Base-by-base conservation (phyloP, 2,888 invertebrate genomes). In the Drosophila yooni region DNA sequence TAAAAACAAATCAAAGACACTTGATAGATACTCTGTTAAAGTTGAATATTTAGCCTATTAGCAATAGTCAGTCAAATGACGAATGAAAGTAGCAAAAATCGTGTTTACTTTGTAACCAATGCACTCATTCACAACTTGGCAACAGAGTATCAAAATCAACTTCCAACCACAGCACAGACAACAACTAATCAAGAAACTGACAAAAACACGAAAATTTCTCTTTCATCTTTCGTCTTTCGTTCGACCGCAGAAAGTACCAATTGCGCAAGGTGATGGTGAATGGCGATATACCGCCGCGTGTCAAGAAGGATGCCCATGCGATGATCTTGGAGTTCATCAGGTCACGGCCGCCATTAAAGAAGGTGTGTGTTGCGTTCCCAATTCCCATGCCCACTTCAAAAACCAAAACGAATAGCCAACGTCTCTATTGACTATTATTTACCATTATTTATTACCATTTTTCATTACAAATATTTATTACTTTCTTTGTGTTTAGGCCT, bases 321-420 rank as follows among this genome's bases (percentile, higher is more conserved):
- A 95, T 99, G 94, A 99, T 99, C 92, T 95, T 99, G 92, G 98
- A 99, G 93, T 99, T 99, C 94, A 99, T 99, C 92, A 95, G 98
- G 92, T 98, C 98, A 92, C 95, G 99, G 92, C 98, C 99, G 69
- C 98, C 98, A 76, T 95, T 99, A 64, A 97, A 96, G 94, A 98
- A 98, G 95, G 98, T 96, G 93, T 93, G 93, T 88, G 75, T 27
- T 57, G 46, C 54, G 52, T 50, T 21, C 64, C 60, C 65, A 36
- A 67, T 56, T 25, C 18, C 63, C 31, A 50, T 50, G 13, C 18
- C 69, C 31, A 50, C 33, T 50, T 6, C 11, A 18, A 50, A 48
- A 53, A 38, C 21, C 33, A 50, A 52, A 43, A 38, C n/a, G 34
- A 56, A 54, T 67, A 13, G 21, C 10, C 21, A 46, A 53, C 36